Conservation (phyloP, 2,797 vertebrate species). For the Gymnoscopelus braueri region DNA sequence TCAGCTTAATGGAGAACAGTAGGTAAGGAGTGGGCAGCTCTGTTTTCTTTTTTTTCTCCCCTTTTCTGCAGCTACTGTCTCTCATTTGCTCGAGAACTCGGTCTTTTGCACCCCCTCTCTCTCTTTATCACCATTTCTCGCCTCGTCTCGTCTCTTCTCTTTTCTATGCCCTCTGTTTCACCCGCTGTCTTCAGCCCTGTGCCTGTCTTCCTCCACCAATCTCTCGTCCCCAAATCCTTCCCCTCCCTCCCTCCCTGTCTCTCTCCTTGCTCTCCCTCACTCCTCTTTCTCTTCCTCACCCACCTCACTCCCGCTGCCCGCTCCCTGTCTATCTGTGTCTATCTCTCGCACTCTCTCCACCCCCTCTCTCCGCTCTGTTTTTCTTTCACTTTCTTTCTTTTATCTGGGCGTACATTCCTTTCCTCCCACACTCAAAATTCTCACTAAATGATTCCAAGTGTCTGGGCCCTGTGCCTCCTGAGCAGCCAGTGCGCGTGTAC, state of each 20-base stretch:
- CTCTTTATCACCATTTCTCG: not conserved
- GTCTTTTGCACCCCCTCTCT: slow-evolving; percentile 46
- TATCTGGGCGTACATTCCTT: slow-evolving; percentile 85
- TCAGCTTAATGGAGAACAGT: slow-evolving; percentile 84
- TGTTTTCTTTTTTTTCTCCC: slow-evolving; percentile 62
- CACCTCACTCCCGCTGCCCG: slow-evolving; percentile 70
- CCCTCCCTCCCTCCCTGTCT: slow-evolving; percentile 48
- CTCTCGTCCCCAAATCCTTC: slow-evolving; percentile 45
- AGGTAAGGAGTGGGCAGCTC: slow-evolving; percentile 82
- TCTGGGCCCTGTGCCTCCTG: slow-evolving; percentile 80
- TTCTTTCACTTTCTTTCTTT: slow-evolving; percentile 84
- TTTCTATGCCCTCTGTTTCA: slow-evolving; percentile 43
- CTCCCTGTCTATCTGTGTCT: slow-evolving; percentile 45
- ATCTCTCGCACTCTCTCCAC: slow-evolving; percentile 37
- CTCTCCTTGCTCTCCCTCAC: slow-evolving; percentile 48
- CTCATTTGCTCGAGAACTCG: slow-evolving; percentile 68
- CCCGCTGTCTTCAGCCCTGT: slow-evolving; percentile 47
- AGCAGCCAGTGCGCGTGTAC: slow-evolving; percentile 67
- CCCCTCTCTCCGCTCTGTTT: slow-evolving; percentile 71
- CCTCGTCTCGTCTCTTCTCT: slow-evolving; percentile 41
- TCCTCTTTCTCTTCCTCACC: slow-evolving; percentile 69
- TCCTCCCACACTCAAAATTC: slow-evolving; percentile 85
- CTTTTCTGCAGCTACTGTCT: slow-evolving; percentile 73
- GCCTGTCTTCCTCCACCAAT: slow-evolving; percentile 54
- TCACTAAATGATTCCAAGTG: slow-evolving; percentile 88